These are phyloP conservation scores for Cuculus canorus DNA, from an alignment of 2,797 vertebrate genomes.

Conservation along the genomic window DNA sequence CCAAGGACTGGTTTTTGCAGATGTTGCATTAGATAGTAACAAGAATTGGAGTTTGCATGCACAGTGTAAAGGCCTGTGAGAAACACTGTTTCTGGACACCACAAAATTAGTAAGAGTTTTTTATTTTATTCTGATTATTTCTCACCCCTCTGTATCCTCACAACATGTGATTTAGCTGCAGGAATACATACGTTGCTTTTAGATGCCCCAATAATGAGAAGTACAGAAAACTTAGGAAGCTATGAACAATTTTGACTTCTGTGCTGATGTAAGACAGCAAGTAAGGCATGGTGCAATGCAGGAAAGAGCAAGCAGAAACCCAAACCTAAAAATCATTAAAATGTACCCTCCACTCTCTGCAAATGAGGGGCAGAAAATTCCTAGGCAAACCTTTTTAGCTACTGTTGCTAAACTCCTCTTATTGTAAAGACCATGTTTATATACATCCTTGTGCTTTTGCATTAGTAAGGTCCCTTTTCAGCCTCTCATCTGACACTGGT, in stretches of 20 bases:
- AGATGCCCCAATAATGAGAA: constrained; percentile 1
- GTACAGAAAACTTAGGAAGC: neutral
- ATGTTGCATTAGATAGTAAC: neutral
- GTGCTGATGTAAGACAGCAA: neutral
- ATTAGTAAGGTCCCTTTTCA: neutral
- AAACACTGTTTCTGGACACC: neutral
- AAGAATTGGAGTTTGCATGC: neutral
- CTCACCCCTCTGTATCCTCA: neutral
- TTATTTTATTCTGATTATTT: neutral
- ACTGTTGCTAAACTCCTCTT: neutral
- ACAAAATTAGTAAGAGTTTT: neutral
- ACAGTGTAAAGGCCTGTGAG: neutral
- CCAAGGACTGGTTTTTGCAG: neutral
- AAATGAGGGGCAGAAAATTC: neutral
- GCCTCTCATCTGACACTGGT: neutral
- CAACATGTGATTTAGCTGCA: neutral
- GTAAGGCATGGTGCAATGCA: neutral
- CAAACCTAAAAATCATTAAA: neutral
- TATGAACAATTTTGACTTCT: neutral
- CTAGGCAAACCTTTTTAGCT: neutral
- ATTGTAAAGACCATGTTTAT: neutral
- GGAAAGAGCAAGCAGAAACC: neutral
- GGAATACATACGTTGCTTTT: neutral
- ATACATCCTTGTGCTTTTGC: neutral
- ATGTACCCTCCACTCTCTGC: neutral